Evolutionary conservation across 2,888 invertebrate species (phyloP).

Genomic region (Therioaphis trifolii): DNA sequence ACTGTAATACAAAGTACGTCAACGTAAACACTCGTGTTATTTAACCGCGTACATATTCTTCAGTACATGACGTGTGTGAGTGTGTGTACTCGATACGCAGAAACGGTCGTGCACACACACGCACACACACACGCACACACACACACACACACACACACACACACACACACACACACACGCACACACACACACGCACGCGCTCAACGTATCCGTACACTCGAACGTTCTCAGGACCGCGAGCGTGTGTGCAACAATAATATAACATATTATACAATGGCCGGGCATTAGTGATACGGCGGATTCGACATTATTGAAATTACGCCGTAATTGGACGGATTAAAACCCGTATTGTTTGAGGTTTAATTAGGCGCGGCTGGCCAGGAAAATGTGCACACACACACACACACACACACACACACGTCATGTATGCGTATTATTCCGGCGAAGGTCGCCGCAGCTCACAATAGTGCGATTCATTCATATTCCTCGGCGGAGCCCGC

Average conservation of each 20-base stretch:
- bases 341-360: conserved; percentile 48
- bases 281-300: background rate
- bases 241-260: conserved; percentile 10
- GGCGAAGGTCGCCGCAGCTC: background rate
- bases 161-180: no score
- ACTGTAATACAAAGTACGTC: no score
- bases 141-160: no score
- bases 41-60: no score
- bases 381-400: background rate
- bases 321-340: conserved; percentile 33
- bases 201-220: background rate
- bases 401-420: background rate
- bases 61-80: background rate
- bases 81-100: background rate
- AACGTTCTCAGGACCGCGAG: conserved; percentile 51
- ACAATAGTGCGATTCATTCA: conserved; percentile 41
- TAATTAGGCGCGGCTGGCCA: conserved; percentile 55
- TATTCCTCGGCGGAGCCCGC: background rate
- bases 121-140: no score
- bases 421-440: background rate
- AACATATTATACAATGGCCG: no score
- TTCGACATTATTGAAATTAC: conserved; percentile 48
- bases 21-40: no score
- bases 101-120: background rate
- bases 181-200: background rate